Evolutionary conservation across 2,888 invertebrate species (phyloP).

Genomic region (Clistopyga incitator): DNA sequence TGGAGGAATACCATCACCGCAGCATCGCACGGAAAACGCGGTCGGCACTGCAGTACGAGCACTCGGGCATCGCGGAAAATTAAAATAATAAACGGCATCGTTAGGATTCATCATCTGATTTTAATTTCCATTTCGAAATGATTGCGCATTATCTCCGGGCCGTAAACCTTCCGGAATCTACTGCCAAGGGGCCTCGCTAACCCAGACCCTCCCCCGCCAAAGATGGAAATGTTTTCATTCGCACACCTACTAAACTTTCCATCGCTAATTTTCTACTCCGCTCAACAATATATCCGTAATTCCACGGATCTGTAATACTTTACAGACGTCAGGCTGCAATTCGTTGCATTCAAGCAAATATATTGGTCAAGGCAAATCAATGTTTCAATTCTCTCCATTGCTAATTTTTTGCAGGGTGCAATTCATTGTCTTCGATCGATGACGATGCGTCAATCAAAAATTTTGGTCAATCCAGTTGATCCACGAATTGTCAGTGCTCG

Average conservation of each 20-base stretch:
- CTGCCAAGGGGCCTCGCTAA: conserved; percentile 74
- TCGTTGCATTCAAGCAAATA: too few species aligned
- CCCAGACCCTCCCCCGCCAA: conserved; percentile 34
- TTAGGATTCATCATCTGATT: conserved; percentile 85
- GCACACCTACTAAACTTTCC: neutral
- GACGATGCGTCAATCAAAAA: too few species aligned
- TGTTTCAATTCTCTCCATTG: too few species aligned
- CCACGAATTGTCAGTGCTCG: too few species aligned
- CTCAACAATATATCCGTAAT: neutral
- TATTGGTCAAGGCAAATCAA: too few species aligned
- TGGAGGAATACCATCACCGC: conserved; percentile 50
- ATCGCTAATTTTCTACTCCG: conserved; percentile 6
- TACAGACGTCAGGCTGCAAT: neutral
- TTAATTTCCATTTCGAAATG: conserved; percentile 84
- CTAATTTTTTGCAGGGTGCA: too few species aligned
- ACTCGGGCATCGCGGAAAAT: conserved; percentile 80
- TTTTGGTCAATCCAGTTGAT: too few species aligned
- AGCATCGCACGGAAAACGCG: conserved; percentile 30
- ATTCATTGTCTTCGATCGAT: too few species aligned
- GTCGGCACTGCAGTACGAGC: neutral
- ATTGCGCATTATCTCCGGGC: conserved; percentile 83
- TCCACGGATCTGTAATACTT: neutral
- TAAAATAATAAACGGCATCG: conserved; percentile 85
- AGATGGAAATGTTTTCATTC: conserved; percentile 20
- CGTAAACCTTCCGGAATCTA: conserved; percentile 82